Percentiles rank a stretch among this genome's conserved stretches.
Conservation (phyloP, 2,888 invertebrate genomes). For the Blastobasis adustella region DNA sequence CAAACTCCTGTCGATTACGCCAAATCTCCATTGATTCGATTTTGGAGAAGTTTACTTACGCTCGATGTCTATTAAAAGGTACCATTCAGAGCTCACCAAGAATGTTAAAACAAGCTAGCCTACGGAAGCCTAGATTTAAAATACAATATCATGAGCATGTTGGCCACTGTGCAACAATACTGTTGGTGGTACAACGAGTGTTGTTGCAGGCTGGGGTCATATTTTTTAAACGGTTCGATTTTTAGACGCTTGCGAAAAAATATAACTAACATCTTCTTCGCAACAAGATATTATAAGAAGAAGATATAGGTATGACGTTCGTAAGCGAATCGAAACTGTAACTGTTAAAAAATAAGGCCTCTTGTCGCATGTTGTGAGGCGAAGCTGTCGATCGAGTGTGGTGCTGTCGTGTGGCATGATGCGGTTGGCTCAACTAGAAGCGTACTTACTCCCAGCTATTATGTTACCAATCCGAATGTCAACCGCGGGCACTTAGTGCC, state of each 20-base stretch:
- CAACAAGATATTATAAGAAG: no score
- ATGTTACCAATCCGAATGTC: constrained; percentile 54
- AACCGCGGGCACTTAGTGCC: constrained; percentile 1
- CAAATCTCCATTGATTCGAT: neutral
- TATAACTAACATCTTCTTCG: no score
- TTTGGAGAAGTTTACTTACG: constrained; percentile 21
- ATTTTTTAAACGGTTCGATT: no score
- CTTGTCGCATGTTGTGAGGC: constrained; percentile 36
- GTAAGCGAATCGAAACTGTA: no score
- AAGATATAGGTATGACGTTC: no score
- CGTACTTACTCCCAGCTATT: constrained; percentile 52
- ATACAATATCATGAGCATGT: constrained; percentile 26
- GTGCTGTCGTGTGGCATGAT: constrained; percentile 60
- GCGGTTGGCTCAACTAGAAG: constrained; percentile 64
- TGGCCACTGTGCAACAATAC: constrained; percentile 37
- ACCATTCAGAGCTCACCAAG: neutral
- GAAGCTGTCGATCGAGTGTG: constrained; percentile 50
- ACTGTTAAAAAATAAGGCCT: no score
- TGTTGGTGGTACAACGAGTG: constrained; percentile 8
- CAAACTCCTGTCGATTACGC: no score
- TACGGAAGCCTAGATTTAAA: constrained; percentile 33
- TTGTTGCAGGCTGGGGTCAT: no score
- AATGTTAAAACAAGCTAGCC: constrained; percentile 27
- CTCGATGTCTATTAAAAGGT: neutral
- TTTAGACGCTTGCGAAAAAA: no score